Evolutionary conservation across 2,113 vertebrate genomes (phyloP).

Genomic region (Perca schrenkii): DNA sequence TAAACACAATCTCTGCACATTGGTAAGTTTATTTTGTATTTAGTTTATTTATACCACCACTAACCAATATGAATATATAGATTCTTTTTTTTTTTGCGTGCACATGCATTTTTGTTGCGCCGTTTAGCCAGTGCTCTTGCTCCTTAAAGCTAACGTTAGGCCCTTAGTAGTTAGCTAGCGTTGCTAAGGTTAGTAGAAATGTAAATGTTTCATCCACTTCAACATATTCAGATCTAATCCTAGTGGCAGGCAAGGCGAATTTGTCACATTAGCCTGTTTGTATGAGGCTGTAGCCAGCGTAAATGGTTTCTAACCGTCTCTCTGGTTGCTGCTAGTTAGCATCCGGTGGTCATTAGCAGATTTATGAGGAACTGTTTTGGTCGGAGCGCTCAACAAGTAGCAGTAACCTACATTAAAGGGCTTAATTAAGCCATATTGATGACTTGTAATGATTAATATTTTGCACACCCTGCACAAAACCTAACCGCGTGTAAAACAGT

Average conservation of each 20-base stretch:
- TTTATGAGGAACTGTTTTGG: background rate
- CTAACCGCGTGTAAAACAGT: too few relatives aligned
- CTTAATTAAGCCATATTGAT: too few relatives aligned
- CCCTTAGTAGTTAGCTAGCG: constrained; percentile 47
- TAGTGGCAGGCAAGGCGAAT: background rate
- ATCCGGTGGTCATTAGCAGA: background rate
- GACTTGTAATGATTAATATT: too few relatives aligned
- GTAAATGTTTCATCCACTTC: background rate
- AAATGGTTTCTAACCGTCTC: background rate
- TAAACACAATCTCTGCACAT: constrained; percentile 13
- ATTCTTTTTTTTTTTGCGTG: too few relatives aligned
- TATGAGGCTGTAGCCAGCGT: background rate
- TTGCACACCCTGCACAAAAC: too few relatives aligned
- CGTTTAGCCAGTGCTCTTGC: background rate
- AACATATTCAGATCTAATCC: background rate
- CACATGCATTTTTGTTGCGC: background rate
- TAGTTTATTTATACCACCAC: rapidly evolving
- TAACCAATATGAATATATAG: background rate
- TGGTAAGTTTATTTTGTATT: constrained; percentile 41
- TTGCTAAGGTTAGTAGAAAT: constrained; percentile 13
- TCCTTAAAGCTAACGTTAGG: constrained; percentile 29
- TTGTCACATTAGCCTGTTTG: background rate
- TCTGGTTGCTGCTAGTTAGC: constrained; percentile 15
- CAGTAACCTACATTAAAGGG: background rate
- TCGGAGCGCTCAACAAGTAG: background rate